A percentile compares a stretch with the other conserved stretches of the same genome.
These are phyloP conservation scores for Ariopsis seemanni DNA, from an alignment of 2,113 vertebrate genomes.

Conservation along the genomic window DNA sequence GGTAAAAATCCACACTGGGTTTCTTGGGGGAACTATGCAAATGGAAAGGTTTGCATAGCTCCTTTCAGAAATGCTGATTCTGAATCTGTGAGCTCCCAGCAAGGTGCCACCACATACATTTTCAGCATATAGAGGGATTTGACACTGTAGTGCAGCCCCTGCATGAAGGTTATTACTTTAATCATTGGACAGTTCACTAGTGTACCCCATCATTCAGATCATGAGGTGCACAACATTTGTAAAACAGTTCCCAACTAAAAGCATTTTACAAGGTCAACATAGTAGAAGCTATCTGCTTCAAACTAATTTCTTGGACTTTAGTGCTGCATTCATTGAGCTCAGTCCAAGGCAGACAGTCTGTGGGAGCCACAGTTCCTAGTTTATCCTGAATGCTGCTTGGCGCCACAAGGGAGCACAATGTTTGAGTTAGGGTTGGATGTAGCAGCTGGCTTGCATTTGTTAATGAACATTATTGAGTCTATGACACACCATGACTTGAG, in stretches of 20 bases:
- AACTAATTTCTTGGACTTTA: not conserved
- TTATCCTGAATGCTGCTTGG: not conserved
- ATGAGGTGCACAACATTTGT: not conserved
- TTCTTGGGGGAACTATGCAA: not conserved
- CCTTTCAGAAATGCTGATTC: not conserved
- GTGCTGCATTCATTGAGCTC: no score
- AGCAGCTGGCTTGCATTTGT: not conserved
- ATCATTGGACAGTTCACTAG: not conserved
- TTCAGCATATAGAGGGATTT: not conserved
- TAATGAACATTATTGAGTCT: not conserved
- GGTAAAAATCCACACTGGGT: not conserved
- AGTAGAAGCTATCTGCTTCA: not conserved
- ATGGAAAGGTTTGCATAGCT: not conserved
- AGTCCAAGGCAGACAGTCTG: not conserved
- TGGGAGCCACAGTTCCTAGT: not conserved
- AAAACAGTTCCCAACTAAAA: not conserved
- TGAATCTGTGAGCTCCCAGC: not conserved
- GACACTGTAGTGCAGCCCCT: not conserved
- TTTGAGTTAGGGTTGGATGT: not conserved
- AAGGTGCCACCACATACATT: not conserved
- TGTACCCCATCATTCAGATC: no score
- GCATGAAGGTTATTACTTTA: not conserved
- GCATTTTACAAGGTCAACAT: not conserved
- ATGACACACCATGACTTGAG: not conserved
- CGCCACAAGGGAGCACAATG: not conserved